A percentile compares a stretch with the other conserved stretches of the same genome.
Evolutionary conservation across 2,113 vertebrate species (phyloP).

Genomic region (Paramisgurnus dabryanus): DNA sequence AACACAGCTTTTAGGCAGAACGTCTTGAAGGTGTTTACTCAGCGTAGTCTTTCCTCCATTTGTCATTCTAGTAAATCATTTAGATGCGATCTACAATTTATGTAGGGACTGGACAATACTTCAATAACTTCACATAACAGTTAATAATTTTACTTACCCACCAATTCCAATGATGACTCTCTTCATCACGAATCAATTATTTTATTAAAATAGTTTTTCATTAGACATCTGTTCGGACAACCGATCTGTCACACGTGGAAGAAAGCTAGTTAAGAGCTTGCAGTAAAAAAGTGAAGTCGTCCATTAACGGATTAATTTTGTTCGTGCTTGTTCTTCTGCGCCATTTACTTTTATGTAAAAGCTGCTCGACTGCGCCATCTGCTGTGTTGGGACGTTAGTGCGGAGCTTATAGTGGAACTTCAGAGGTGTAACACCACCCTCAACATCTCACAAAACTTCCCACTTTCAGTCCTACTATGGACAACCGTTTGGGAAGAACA

Average conservation of each 20-base stretch:
- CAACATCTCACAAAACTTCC: no score
- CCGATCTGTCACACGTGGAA: no score
- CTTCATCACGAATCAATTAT: conserved; percentile 74
- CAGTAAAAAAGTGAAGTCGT: no score
- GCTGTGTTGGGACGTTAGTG: background rate
- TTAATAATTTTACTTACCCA: conserved; percentile 79
- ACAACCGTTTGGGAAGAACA: no score
- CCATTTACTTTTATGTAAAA: background rate
- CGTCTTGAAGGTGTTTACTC: conserved; percentile 77
- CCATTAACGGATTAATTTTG: no score
- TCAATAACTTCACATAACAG: background rate
- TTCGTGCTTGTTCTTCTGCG: background rate
- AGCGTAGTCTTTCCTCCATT: conserved; percentile 94
- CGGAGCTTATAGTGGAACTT: no score
- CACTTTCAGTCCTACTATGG: no score
- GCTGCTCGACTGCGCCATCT: background rate
- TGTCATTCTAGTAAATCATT: conserved; percentile 78
- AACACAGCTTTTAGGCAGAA: conserved; percentile 81
- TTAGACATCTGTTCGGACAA: background rate
- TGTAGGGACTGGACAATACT: background rate
- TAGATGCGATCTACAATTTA: background rate
- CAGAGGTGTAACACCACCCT: no score
- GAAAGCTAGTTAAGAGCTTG: background rate
- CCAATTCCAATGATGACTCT: conserved; percentile 85
- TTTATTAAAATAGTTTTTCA: background rate